phyloP scores from a whole-genome alignment of 2,797 vertebrate species.

The Enteromius argenteus region DNA sequence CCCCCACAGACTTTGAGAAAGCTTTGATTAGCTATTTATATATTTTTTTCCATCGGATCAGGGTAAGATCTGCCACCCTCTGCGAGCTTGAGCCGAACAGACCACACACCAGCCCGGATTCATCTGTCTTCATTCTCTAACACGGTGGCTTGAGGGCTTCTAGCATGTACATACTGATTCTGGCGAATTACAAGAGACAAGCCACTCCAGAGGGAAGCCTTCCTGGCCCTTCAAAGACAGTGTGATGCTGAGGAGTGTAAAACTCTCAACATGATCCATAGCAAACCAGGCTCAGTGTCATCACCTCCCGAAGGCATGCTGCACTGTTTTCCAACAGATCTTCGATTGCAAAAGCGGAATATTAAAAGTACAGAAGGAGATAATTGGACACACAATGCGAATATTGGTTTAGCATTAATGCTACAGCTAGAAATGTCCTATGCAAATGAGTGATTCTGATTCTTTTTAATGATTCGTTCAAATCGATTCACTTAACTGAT shows the following conservation, averaged over 20 bases:
- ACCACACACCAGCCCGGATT: conserved; percentile 41
- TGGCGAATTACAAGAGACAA: conserved; percentile 42
- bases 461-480: neutral
- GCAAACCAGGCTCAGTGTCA: conserved; percentile 14
- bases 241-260: conserved; percentile 4
- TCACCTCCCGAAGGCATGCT: neutral
- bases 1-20: conserved; percentile 51
- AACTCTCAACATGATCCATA: conserved; percentile 25
- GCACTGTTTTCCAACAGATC: neutral
- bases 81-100: conserved; percentile 45
- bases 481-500: neutral
- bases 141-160: conserved; percentile 27
- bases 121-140: conserved; percentile 47
- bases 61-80: conserved; percentile 37
- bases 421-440: neutral
- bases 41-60: conserved; percentile 59
- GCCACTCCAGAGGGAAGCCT: conserved; percentile 29
- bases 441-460: neutral
- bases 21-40: conserved; percentile 49
- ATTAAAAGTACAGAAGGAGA: neutral
- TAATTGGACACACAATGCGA: neutral
- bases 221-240: conserved; percentile 21
- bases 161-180: conserved; percentile 22
- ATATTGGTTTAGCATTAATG: neutral
- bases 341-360: neutral